A percentile compares a stretch with the other conserved stretches of the same genome.
These are phyloP conservation scores for Scytalopus superciliaris DNA, from an alignment of 2,113 vertebrate genomes.

Conservation along the genomic window DNA sequence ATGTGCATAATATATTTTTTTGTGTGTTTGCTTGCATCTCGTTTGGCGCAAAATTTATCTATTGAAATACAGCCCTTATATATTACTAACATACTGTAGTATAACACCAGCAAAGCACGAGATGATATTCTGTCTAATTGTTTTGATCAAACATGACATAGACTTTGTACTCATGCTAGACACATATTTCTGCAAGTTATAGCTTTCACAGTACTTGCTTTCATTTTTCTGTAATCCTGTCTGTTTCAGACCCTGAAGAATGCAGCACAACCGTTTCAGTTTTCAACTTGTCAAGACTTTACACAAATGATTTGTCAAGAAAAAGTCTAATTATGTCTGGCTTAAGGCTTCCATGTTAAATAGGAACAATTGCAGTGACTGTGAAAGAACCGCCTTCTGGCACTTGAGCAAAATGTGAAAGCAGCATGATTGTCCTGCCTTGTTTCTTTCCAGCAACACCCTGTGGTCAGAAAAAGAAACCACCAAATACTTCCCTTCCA, in stretches of 20 bases:
- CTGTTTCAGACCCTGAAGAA: conserved; percentile 56
- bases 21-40: background rate
- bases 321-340: conserved; percentile 59
- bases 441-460: conserved; percentile 47
- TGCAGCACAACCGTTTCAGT: conserved; percentile 42
- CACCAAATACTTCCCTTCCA: conserved; percentile 16
- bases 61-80: background rate
- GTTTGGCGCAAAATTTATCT: background rate
- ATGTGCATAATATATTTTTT: background rate
- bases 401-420: conserved; percentile 11
- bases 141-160: conserved; percentile 46
- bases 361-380: conserved; percentile 10
- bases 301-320: conserved; percentile 64
- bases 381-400: conserved; percentile 40
- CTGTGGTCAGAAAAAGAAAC: conserved; percentile 43
- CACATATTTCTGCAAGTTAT: conserved; percentile 40
- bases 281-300: conserved; percentile 58
- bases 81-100: conserved; percentile 37
- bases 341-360: conserved; percentile 51
- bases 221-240: conserved; percentile 61
- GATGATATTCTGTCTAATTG: conserved; percentile 40
- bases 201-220: conserved; percentile 36
- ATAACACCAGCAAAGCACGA: background rate
- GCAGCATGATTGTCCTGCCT: conserved; percentile 29
- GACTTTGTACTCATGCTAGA: background rate